Percentiles rank a stretch among this genome's conserved stretches.
These are phyloP conservation scores for Bergia puertoricense DNA, from an alignment of 92 coral and sea anemone species.

Conservation along the genomic window DNA sequence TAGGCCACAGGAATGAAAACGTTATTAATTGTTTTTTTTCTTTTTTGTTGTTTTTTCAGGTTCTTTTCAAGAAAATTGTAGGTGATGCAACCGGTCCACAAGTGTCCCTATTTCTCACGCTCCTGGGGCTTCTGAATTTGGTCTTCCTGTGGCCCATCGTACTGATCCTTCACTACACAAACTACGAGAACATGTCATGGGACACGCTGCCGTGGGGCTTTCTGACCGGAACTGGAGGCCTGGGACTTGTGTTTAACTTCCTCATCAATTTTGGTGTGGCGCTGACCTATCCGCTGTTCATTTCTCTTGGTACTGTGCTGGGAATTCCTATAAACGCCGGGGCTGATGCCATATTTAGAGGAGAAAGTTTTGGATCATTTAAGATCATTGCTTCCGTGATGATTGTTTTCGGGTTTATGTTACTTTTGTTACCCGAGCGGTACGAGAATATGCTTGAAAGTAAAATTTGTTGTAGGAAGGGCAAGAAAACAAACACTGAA, in stretches of 20 bases:
- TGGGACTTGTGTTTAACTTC: slow-evolving; percentile 71
- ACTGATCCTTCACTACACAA: slow-evolving; percentile 64
- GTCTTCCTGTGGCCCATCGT: slow-evolving; percentile 79
- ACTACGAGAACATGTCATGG: slow-evolving; percentile 75
- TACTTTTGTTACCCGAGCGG: slow-evolving; percentile 55
- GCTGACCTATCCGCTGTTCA: slow-evolving; percentile 83
- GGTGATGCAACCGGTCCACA: slow-evolving; percentile 70
- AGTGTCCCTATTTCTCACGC: slow-evolving; percentile 79
- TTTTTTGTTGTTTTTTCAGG: slow-evolving; percentile 36
- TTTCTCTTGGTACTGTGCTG: slow-evolving; percentile 87
- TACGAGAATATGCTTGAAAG: slow-evolving; percentile 10
- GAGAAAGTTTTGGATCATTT: slow-evolving; percentile 56
- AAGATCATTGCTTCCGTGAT: slow-evolving; percentile 74
- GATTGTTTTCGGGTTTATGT: slow-evolving; percentile 72
- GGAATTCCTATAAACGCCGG: slow-evolving; percentile 89
- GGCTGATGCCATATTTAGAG: slow-evolving; percentile 71
- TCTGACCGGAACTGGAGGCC: slow-evolving; percentile 74
- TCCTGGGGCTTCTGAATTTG: slow-evolving; percentile 67
- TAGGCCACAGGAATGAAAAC: too few relatives aligned
- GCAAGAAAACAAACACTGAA: background rate
- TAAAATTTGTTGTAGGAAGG: slow-evolving; percentile 10
- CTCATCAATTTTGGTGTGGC: slow-evolving; percentile 92
- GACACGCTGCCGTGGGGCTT: slow-evolving; percentile 69
- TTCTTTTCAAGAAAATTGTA: slow-evolving; percentile 64
- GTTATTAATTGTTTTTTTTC: too few relatives aligned